A percentile compares a stretch with the other conserved stretches of the same genome.
Conservation (phyloP, 2,888 invertebrate species). For the Prenolepis imparis region DNA sequence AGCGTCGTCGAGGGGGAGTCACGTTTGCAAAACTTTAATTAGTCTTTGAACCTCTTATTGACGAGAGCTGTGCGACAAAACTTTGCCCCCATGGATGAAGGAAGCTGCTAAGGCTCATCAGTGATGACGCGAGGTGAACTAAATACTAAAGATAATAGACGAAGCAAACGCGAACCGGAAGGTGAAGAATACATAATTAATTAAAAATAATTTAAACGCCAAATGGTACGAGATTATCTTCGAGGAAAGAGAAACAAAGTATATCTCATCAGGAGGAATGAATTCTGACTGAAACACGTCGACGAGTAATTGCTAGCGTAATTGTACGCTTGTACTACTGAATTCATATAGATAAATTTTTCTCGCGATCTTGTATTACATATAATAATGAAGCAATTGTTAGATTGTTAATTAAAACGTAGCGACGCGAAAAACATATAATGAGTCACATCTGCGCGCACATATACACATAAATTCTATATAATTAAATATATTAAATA, state of each 20-base stretch:
- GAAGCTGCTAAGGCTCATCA: conserved; percentile 21
- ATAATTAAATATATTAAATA: not conserved
- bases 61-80: conserved; percentile 73
- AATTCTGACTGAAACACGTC: not conserved
- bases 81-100: conserved; percentile 55
- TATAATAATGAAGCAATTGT: conserved; percentile 9
- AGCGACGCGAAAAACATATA: not conserved
- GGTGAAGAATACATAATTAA: conserved; percentile 61
- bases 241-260: not conserved
- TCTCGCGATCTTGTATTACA: not conserved
- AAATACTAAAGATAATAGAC: conserved; percentile 42
- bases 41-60: conserved; percentile 77
- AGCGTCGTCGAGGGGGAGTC: conserved; percentile 47
- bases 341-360: conserved; percentile 1
- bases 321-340: conserved; percentile 8
- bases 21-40: conserved; percentile 80
- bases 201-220: conserved; percentile 48
- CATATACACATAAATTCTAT: not conserved
- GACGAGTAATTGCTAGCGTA: conserved; percentile 4
- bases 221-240: not conserved
- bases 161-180: conserved; percentile 29
- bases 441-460: not conserved
- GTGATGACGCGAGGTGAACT: conserved; percentile 23
- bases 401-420: not conserved
- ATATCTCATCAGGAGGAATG: conserved; percentile 20